Percentiles rank a stretch among this genome's conserved stretches.
phyloP scores from a whole-genome alignment of 23 tunicate species.

The Diplosoma virens region DNA sequence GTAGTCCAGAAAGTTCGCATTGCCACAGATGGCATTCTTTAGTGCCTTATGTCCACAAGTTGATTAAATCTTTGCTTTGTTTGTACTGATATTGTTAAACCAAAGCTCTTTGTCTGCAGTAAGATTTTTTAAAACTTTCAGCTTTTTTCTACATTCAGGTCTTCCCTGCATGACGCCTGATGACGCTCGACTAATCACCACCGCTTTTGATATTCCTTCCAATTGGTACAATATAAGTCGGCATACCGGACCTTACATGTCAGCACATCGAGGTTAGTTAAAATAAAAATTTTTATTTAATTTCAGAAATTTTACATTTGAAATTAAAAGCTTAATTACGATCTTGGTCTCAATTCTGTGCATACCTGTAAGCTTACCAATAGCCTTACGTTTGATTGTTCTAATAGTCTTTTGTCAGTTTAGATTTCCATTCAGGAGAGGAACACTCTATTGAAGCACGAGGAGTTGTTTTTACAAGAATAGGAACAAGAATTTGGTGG shows the following conservation, averaged over 20 bases:
- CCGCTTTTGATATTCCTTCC: constrained; percentile 27
- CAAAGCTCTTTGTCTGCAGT: too few relatives aligned
- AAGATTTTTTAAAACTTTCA: too few relatives aligned
- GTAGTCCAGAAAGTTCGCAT: too few relatives aligned
- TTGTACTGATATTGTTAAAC: too few relatives aligned
- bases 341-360: too few relatives aligned
- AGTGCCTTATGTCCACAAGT: too few relatives aligned
- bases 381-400: background rate
- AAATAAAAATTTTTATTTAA: too few relatives aligned
- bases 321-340: too few relatives aligned
- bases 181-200: constrained; percentile 62
- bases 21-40: too few relatives aligned
- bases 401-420: background rate
- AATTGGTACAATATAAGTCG: constrained; percentile 50
- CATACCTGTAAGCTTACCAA: too few relatives aligned
- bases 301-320: too few relatives aligned
- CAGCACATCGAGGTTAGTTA: constrained; percentile 22
- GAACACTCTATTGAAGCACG: background rate
- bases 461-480: constrained; percentile 27
- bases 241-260: constrained; percentile 76
- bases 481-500: constrained; percentile 65
- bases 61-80: too few relatives aligned
- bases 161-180: constrained; percentile 79
- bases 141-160: constrained; percentile 9
- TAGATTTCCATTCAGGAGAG: background rate